A percentile compares a stretch with the other conserved stretches of the same genome.
These are phyloP conservation scores for Thalassarche chlororhynchos DNA, from an alignment of 2,113 vertebrate species.

Conservation along the genomic window DNA sequence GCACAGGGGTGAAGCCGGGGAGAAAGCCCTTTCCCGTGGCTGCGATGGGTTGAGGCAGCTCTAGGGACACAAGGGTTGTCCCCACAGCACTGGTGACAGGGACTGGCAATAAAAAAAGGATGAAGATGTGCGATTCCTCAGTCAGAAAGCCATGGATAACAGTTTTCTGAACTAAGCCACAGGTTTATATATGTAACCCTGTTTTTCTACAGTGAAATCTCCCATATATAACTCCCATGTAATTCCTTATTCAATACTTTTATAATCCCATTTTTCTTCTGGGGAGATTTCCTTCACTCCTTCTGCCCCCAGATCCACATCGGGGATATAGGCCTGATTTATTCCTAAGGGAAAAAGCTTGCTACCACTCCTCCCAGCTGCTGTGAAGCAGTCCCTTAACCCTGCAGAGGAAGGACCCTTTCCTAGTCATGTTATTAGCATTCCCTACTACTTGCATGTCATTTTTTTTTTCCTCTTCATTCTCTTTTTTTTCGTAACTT, in stretches of 20 bases:
- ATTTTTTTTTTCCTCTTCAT: constrained; percentile 43
- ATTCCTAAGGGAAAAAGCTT: neutral
- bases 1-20: accelerated
- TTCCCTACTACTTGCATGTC: constrained; percentile 27
- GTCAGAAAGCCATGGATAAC: neutral
- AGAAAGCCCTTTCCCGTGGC: neutral
- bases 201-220: neutral
- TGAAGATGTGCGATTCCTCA: neutral
- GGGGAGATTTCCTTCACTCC: neutral
- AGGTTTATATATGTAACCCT: neutral
- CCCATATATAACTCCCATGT: neutral
- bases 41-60: neutral
- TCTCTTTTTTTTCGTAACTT: neutral
- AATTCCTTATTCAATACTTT: constrained; percentile 21
- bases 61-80: neutral
- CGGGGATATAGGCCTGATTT: neutral
- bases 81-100: neutral
- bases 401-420: constrained; percentile 13
- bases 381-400: neutral
- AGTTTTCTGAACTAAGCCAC: neutral
- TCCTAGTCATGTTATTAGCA: neutral
- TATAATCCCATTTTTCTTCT: constrained; percentile 18
- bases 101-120: neutral
- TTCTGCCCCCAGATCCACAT: neutral
- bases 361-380: neutral